Base-by-base conservation (phyloP, 53 echinoderm and acorn worm genomes). In the Paracentrotus lividus region DNA sequence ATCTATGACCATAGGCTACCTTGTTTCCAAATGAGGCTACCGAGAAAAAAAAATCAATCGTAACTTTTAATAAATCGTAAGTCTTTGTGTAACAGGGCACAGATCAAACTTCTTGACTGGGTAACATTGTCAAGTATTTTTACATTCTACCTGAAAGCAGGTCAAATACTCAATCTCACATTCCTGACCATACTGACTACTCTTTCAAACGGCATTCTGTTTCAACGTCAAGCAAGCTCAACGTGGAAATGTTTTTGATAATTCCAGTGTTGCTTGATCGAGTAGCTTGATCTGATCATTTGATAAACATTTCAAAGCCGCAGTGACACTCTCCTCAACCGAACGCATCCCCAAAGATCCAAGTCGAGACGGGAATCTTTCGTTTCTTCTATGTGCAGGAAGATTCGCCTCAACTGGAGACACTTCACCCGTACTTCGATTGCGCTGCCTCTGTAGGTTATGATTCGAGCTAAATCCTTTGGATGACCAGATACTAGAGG, bases 201-300 rank as follows among this genome's bases (percentile, higher is more conserved):
- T n/a, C n/a, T n/a, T n/a, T n/a, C n/a, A n/a, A n/a, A n/a, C n/a
- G n/a, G 55, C 13, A 15, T 12, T 55, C 55, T 57, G 57, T 20
- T 57, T 57, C 20, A 18, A 32, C 40, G 3, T 81, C 45, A 81
- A 45, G n/a, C 31, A 13, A n/a, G 4, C 24, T 32, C 6, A 34
- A 56, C 27, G 40, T 57, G 87, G 57, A 18, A 38, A 16, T 40
- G 87, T 87, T 44, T 55, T 57, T 20, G 57, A 52, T 38, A 87
- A 56, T 54, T 57, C 54, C n/a, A 33, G 65, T 18, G 95, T 93
- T 77, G 93, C 95, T 42, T 95, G 93, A 6, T 95, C 95, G 20
- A 95, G 84, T 0, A 95, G 84, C 27, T 90, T 61, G 29, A 95
- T 49, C 64, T 95, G 91, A 32, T 95, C 95, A 60, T 88, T 93